Percentiles rank a stretch among this genome's conserved stretches.
These are phyloP conservation scores for Galendromus occidentalis DNA, from an alignment of 1,140 invertebrate species.

Conservation along the genomic window DNA sequence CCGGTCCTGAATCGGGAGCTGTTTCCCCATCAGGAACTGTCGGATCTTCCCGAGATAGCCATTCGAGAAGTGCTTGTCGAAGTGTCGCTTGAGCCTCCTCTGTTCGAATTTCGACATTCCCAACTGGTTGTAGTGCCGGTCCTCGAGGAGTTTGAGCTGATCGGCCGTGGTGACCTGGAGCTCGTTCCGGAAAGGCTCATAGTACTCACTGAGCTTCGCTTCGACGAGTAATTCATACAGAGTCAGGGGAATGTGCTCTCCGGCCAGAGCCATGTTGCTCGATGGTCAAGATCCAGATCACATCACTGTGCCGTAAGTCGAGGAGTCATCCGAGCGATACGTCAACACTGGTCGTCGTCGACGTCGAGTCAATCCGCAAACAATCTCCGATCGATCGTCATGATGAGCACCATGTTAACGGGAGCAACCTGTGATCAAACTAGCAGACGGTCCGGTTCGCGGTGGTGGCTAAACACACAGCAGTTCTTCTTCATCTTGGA, in stretches of 20 bases:
- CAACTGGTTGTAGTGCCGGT: slow-evolving; percentile 69
- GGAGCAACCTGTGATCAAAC: no score
- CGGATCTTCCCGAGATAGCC: slow-evolving; percentile 79
- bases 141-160: slow-evolving; percentile 88
- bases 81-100: slow-evolving; percentile 72
- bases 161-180: slow-evolving; percentile 45
- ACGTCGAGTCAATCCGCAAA: no score
- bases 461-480: no score
- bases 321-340: no score
- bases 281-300: no score
- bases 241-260: slow-evolving; percentile 32
- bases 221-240: slow-evolving; percentile 74
- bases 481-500: no score
- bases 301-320: no score
- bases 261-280: no score
- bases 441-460: no score
- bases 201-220: slow-evolving; percentile 73
- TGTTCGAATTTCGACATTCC: slow-evolving; percentile 91
- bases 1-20: not conserved
- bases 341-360: no score
- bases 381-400: no score
- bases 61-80: slow-evolving; percentile 67
- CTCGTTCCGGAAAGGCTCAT: slow-evolving; percentile 43
- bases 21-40: slow-evolving; percentile 29
- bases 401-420: no score